Evolutionary conservation across 2,797 vertebrate genomes (phyloP), one percentile per base, ranked within the genome.

Genomic region (Spea hammondii): DNA sequence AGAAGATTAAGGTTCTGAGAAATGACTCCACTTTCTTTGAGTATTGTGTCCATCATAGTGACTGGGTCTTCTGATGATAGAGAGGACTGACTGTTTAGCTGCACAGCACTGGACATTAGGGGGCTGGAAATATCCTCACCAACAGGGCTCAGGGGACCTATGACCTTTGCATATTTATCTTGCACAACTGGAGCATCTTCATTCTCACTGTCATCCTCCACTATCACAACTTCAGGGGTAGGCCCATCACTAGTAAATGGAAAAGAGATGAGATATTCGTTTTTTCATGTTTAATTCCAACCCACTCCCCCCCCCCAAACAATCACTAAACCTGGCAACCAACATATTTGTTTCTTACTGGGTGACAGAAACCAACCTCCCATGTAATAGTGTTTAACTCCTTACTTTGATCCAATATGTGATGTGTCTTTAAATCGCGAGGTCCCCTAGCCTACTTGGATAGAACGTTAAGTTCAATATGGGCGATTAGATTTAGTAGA

Each of bases 41-140:
- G 91, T 86, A 99, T 97, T 72, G 96, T 96, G 90, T 99, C 96
- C 97, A 99, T 99, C 92, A 98, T 94, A 71, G 95, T 96, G 32
- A 98, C 88, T 0, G 97, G 96, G 82, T 99, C 97, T 87, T 99
- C 97, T 72, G 92, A 85, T 78, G 89, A 93, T 77, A 94, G 88
- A 14, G 81, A 69, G 0, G 93, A 93, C 12, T 91, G 87, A 73
- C 90, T 94, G 79, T 97, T 97, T 76, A 96, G 88, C 86, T 94
- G 95, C 60, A 98, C 86, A 32, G 92, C 87, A 55, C 91, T 93
- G 78, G 88, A 91, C 74, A 91, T 86, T 12, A 88, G 84, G 0
- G 89, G 90, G 79, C 79, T 85, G 57, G 83, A 82, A 70, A 65
- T 59, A 3, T 84, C 76, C 13, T 90, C 88, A 79, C 72, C 68